phyloP scores from a whole-genome alignment of 2,797 vertebrate species.

The Synanceia verrucosa region DNA sequence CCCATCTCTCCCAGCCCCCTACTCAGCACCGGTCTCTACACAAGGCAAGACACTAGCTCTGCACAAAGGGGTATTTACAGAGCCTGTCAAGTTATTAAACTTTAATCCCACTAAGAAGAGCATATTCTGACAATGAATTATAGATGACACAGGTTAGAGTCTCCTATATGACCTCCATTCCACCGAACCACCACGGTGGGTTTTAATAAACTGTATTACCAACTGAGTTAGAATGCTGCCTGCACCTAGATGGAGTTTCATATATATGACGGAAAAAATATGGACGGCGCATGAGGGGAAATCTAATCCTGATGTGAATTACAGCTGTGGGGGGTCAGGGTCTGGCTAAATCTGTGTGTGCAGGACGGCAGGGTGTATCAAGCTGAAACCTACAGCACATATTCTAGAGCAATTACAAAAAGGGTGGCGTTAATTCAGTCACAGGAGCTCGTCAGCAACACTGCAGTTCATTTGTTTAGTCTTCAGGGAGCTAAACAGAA shows the following conservation, averaged over 20 bases:
- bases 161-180: slow-evolving; percentile 78
- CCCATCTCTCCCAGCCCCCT: slow-evolving; percentile 51
- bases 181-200: slow-evolving; percentile 60
- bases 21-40: slow-evolving; percentile 42
- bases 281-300: slow-evolving; percentile 46
- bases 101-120: slow-evolving; percentile 87
- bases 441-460: slow-evolving; percentile 49
- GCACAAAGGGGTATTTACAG: slow-evolving; percentile 82
- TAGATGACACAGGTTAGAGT: slow-evolving; percentile 84
- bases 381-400: slow-evolving; percentile 36
- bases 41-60: slow-evolving; percentile 62
- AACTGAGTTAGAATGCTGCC: slow-evolving; percentile 59
- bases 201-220: slow-evolving; percentile 86
- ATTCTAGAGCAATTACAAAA: slow-evolving; percentile 57
- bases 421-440: slow-evolving; percentile 57
- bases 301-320: slow-evolving; percentile 79
- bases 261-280: slow-evolving; percentile 43
- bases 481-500: slow-evolving; percentile 63
- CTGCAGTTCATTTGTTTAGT: slow-evolving; percentile 67
- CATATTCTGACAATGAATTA: slow-evolving; percentile 86
- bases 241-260: slow-evolving; percentile 72
- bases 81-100: slow-evolving; percentile 85
- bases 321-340: slow-evolving; percentile 55
- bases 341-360: slow-evolving; percentile 43
- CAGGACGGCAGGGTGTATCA: slow-evolving; percentile 23